These are phyloP conservation scores for Onychostoma macrolepis DNA, from an alignment of 2,113 vertebrate species.

Conservation along the genomic window DNA sequence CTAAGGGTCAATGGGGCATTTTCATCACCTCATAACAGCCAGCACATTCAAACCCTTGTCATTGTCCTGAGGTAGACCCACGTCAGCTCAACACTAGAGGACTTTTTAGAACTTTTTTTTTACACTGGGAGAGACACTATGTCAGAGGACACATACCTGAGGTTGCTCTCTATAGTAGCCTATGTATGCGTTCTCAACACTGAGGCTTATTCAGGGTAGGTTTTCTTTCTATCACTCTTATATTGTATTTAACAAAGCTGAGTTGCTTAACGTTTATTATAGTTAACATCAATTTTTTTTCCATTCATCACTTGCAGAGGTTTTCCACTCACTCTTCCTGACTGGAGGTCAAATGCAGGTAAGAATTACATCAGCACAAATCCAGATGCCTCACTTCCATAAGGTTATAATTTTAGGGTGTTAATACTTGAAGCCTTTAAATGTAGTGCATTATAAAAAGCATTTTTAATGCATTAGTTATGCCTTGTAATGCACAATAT, in stretches of 20 bases:
- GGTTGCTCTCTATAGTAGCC: constrained; percentile 57
- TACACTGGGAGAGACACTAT: constrained; percentile 50
- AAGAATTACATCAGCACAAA: background rate
- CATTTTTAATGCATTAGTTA: background rate
- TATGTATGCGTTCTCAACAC: constrained; percentile 55
- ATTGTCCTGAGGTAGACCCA: background rate
- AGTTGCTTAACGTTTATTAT: background rate
- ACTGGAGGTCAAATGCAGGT: constrained; percentile 61
- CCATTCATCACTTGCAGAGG: constrained; percentile 49
- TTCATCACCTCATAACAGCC: constrained; percentile 12
- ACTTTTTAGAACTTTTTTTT: too few species aligned
- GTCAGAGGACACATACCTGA: constrained; percentile 51
- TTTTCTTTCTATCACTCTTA: background rate
- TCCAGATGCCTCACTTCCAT: background rate
- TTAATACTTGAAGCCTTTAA: background rate
- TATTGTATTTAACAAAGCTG: background rate
- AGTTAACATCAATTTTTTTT: background rate
- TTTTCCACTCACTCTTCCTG: constrained; percentile 65
- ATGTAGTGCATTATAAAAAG: background rate
- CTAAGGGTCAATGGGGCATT: constrained; percentile 15
- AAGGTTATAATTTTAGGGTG: background rate
- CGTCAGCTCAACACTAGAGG: background rate
- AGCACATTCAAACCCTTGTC: background rate
- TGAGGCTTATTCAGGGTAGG: constrained; percentile 66
- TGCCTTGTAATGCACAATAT: background rate